Evolutionary conservation across 2,888 invertebrate species (phyloP).

Genomic region (Apeira syringaria): DNA sequence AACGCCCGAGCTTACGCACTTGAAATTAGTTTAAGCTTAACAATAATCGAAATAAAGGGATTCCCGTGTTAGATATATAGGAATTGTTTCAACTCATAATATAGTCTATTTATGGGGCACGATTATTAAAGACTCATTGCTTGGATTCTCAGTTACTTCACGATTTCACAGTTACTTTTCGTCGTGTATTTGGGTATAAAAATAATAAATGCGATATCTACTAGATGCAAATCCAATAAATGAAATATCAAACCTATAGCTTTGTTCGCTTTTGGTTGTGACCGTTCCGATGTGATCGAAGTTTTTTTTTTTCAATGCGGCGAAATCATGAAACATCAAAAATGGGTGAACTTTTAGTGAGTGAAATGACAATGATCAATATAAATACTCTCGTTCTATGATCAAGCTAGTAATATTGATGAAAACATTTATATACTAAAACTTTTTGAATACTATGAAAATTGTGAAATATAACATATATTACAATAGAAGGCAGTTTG

Average conservation of each 20-base stretch:
- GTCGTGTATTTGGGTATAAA: slow-evolving; percentile 24
- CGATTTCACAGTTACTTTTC: not conserved
- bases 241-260: slow-evolving; percentile 80
- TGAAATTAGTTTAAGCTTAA: no score
- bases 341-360: slow-evolving; percentile 60
- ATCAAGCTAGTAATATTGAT: not conserved
- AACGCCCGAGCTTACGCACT: no score
- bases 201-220: slow-evolving; percentile 61
- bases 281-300: slow-evolving; percentile 61
- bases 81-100: no score
- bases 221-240: slow-evolving; percentile 70
- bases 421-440: no score
- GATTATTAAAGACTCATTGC: no score
- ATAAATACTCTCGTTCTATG: not conserved
- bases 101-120: no score
- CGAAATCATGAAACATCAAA: slow-evolving; percentile 79
- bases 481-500: no score
- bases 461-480: no score
- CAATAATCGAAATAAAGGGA: no score
- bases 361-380: slow-evolving; percentile 18
- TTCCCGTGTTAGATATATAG: no score
- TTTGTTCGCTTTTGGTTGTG: slow-evolving; percentile 72
- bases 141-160: no score
- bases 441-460: no score
- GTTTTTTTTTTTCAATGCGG: slow-evolving; percentile 63